Percentiles rank a stretch among this genome's conserved stretches.
These are phyloP conservation scores for Danio kyathit DNA, from an alignment of 2,797 vertebrate species.

Conservation along the genomic window DNA sequence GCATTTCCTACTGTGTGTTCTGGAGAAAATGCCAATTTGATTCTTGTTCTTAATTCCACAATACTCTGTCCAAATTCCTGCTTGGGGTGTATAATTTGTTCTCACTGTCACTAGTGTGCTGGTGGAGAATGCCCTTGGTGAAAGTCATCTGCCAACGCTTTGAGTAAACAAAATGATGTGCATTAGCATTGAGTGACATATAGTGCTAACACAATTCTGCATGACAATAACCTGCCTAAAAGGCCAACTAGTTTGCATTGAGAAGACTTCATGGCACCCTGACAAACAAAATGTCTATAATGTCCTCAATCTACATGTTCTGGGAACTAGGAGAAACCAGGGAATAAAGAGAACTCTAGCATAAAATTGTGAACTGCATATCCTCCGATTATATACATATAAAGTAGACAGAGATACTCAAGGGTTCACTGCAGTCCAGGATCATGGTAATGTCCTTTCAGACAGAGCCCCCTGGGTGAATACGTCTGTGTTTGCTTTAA, in stretches of 20 bases:
- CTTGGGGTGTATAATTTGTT: background rate
- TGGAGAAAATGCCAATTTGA: conserved; percentile 7
- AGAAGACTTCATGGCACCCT: background rate
- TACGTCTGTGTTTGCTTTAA: conserved; percentile 26
- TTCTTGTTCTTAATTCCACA: background rate
- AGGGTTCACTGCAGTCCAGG: background rate
- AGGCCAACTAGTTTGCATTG: background rate
- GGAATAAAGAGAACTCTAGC: background rate
- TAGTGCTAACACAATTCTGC: background rate
- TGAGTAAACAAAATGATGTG: conserved; percentile 6
- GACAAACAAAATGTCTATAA: conserved; percentile 6
- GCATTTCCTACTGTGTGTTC: conserved; percentile 28
- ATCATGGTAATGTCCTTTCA: conserved; percentile 30
- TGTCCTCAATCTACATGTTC: background rate
- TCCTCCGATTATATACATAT: background rate
- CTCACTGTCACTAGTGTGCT: conserved; percentile 8
- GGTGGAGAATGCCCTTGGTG: background rate
- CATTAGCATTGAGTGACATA: conserved; percentile 14
- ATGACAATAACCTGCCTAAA: conserved; percentile 17
- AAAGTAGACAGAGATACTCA: background rate
- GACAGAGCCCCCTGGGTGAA: conserved; percentile 16
- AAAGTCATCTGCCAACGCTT: background rate
- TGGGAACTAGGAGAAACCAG: background rate
- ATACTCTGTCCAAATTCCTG: conserved; percentile 18
- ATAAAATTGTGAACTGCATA: background rate